Conservation (phyloP, 2,797 vertebrate genomes). For the Macrochelys suwanniensis region DNA sequence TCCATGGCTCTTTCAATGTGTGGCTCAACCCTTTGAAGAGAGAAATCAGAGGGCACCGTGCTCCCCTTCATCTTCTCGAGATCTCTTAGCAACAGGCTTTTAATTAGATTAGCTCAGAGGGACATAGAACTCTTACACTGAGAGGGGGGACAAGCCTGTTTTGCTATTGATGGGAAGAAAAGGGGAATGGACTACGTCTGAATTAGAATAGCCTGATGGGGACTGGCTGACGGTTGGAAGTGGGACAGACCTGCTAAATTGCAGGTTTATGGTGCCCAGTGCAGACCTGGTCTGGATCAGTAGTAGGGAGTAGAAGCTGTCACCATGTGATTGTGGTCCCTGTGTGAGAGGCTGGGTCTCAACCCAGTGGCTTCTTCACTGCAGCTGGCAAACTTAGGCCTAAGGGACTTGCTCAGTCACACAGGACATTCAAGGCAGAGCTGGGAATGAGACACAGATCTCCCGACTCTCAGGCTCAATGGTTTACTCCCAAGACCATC, state of each 20-base stretch:
- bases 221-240: neutral
- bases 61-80: neutral
- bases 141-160: neutral
- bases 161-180: neutral
- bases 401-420: neutral
- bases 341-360: neutral
- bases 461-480: neutral
- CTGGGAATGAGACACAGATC: neutral
- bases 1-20: conserved; percentile 61
- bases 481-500: neutral
- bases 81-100: neutral
- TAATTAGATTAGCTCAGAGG: neutral
- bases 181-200: neutral
- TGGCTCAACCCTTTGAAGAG: accelerated
- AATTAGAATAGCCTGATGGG: neutral
- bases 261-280: neutral
- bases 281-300: neutral
- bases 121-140: neutral
- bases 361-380: neutral
- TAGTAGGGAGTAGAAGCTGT: neutral
- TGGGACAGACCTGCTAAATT: neutral
- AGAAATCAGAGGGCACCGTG: accelerated
- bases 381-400: neutral
- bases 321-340: neutral
- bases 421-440: neutral